Percentiles rank a stretch among this genome's conserved stretches.
Conservation (phyloP, 2,113 vertebrate genomes). For the Hystrix cristata region DNA sequence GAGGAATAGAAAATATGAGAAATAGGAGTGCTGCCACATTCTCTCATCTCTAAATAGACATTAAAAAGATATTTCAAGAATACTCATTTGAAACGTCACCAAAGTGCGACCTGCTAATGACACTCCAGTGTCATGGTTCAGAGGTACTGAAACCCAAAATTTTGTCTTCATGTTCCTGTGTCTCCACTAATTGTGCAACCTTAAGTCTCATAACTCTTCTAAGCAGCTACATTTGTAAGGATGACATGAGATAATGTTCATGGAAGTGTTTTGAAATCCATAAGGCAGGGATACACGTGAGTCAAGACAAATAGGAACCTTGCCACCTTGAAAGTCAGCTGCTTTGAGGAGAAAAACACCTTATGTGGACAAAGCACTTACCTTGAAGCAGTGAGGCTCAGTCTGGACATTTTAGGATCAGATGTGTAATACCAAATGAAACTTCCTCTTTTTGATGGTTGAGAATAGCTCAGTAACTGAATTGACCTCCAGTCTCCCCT, state of each 20-base stretch:
- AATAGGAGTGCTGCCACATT: no score
- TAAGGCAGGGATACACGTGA: not conserved
- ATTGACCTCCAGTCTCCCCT: not conserved
- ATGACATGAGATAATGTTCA: not conserved
- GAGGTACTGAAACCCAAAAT: not conserved
- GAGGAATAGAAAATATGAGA: not conserved
- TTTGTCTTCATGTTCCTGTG: not conserved
- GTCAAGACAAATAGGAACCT: not conserved
- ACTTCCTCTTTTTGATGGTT: not conserved
- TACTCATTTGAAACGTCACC: not conserved
- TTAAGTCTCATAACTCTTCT: not conserved
- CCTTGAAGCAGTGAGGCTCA: not conserved
- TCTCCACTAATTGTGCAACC: not conserved
- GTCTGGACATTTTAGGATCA: not conserved
- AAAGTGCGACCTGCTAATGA: not conserved
- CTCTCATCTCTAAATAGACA: not conserved
- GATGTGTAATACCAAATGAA: not conserved
- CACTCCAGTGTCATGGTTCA: not conserved
- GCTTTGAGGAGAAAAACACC: not conserved
- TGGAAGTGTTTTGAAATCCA: not conserved
- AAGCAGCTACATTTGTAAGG: not conserved
- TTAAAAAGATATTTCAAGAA: not conserved
- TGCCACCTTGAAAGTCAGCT: not conserved
- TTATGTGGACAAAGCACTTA: not conserved
- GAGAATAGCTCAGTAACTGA: not conserved